Base-by-base conservation (phyloP, 1,140 invertebrate genomes). In the Euura saliciscinereae region DNA sequence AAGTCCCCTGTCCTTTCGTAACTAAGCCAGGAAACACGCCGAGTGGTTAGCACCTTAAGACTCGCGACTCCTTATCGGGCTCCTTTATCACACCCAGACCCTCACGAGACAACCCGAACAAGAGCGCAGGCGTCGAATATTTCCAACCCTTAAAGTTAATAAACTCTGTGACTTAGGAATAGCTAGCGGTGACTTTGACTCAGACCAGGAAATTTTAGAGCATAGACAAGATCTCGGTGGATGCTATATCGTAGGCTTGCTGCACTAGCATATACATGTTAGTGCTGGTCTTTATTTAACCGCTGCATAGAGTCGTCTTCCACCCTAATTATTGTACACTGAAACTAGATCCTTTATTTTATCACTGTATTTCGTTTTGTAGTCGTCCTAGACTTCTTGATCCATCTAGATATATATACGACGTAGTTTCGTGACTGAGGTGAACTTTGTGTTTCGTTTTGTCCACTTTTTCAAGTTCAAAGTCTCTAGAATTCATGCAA, bases 221-320 rank as follows among this genome's bases (percentile, higher is more conserved):
- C 28, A 28, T 59, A 59, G 51, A 59, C 6, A 4, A 59, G 51
- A n/a, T 59, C 3, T 59, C 51, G 51, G 6, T 78, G 77, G 79
- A 82, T 84, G 84, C 84, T 86, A 86, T 86, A 86, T 86, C 84
- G 80, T 82, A 84, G 83, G 79, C 84, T 84, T 85, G 84, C 84
- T 86, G 84, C 83, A 80, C 67, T 76, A 75, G 75, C 73, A 59
- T 59, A 28, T 28, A 71, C 73, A 78, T 73, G 74, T 77, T 76
- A 77, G 69, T 74, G 65, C 73, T 67, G 66, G 66, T 42, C 43
- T 8, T 10, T 10, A 43, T 67, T 28, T 67, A 11, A 0, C 44
- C 28, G 66, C 44, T 43, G 66, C 8, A 44, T 11, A 67, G 66
- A 42, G 28, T 67, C 66, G 66, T 67, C 13, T 67, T 43, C 66